Evolutionary conservation across 1,140 invertebrate species (phyloP).

Genomic region (Coptotermes formosanus): DNA sequence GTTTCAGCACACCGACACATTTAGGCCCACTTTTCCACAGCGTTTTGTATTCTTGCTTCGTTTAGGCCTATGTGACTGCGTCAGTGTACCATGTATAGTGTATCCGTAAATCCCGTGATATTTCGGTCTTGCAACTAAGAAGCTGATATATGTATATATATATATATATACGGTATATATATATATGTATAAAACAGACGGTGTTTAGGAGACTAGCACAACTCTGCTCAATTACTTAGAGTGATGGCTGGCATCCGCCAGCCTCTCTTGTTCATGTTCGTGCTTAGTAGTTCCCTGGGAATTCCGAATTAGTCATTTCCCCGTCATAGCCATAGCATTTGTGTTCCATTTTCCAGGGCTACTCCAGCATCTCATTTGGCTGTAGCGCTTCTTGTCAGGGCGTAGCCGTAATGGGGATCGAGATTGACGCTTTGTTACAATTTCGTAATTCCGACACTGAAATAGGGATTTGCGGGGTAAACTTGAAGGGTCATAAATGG

Average conservation of each 20-base stretch:
- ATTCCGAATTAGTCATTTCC: slow-evolving; percentile 1
- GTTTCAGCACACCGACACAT: no score
- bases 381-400: not conserved
- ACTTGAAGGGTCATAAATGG: no score
- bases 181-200: no score
- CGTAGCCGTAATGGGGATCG: no score
- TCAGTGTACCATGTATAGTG: not conserved
- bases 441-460: no score
- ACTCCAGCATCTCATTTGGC: not conserved
- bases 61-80: no score
- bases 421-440: no score
- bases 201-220: not conserved
- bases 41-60: no score
- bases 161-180: no score
- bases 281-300: not conserved
- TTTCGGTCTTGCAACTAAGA: not conserved
- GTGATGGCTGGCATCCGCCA: not conserved
- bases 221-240: not conserved
- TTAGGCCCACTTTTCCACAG: no score
- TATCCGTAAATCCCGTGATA: not conserved
- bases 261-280: not conserved
- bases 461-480: no score
- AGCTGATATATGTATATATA: not conserved
- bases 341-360: not conserved
- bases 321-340: not conserved